Evolutionary conservation across 2,888 invertebrate genomes (phyloP), one percentile per base, ranked within the genome.

Genomic region (Craniophora ligustri): DNA sequence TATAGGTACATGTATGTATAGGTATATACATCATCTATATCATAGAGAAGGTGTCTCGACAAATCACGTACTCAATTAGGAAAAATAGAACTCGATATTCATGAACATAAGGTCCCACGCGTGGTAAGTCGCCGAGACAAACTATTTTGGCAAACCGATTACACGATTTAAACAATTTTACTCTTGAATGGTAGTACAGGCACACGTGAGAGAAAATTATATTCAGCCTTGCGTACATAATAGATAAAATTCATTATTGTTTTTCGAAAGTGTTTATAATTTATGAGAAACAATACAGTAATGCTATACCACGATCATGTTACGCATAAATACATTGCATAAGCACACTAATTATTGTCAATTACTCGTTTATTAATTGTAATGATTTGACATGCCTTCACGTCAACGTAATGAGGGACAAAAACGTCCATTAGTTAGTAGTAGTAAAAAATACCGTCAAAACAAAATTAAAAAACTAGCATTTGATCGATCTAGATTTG

Each of bases 251-350:
- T 26, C 3, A 26, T 26, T 26, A 26, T 3, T 26, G n/a, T 4
- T 23, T 26, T 47, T 54, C 46, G 67, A 63, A 63, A 63, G 63
- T 67, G 63, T 63, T 15, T n/a, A 62, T 14, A 36, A 44, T 35
- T 44, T 19, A 35, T 67, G 55, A 16, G 55, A 67, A 62, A 14
- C 0, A 30, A 18, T 8, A 16, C 31, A 34, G 8, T n/a, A 15
- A 36, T 41, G 28, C 13, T 8, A n/a, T 14, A 13, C 44, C 8
- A 30, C 32, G 31, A 26, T 31, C 8, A 39, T 13, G 13, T 39
- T 31, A 36, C 42, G 62, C 39, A 47, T 38, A 51, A 45, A 50
- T 34, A 18, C n/a, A 19, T 51, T 44, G 31, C n/a, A 28, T 65
- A 67, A 34, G 30, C 14, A 13, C 21, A 19, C 8, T 14, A 14